A percentile compares a stretch with the other conserved stretches of the same genome.
phyloP scores from a whole-genome alignment of 1,140 invertebrate genomes.

The Listronotus oregonensis region DNA sequence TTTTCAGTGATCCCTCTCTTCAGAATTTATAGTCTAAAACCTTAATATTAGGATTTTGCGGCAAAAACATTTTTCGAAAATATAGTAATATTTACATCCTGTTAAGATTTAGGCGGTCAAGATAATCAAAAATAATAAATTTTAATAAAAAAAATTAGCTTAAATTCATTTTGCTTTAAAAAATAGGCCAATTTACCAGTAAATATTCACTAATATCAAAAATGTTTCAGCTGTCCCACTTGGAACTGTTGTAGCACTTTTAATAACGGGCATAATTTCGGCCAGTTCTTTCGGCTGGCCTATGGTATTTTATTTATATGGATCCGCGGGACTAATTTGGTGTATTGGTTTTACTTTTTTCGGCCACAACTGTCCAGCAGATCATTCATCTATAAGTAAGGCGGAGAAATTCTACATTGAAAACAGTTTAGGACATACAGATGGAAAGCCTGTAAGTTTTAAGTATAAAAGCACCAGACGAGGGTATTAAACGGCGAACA shows the following conservation, averaged over 20 bases:
- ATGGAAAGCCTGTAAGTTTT: conserved; percentile 47
- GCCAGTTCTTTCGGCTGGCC: conserved; percentile 73
- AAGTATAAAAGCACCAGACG: too few relatives aligned
- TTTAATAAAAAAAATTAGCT: too few relatives aligned
- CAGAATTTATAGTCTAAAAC: too few relatives aligned
- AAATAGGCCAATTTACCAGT: too few relatives aligned
- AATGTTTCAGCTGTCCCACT: conserved; percentile 64
- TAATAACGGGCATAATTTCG: conserved; percentile 70
- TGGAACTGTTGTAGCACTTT: conserved; percentile 75
- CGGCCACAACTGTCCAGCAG: conserved; percentile 69
- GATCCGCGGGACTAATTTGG: conserved; percentile 66
- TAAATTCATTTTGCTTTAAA: too few relatives aligned
- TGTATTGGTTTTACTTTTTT: conserved; percentile 65
- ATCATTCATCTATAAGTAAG: conserved; percentile 63
- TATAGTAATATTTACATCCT: too few relatives aligned
- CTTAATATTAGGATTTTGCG: too few relatives aligned
- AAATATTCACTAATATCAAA: too few relatives aligned
- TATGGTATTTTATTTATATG: conserved; percentile 78
- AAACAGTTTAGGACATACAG: conserved; percentile 36
- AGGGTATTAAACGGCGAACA: background rate
- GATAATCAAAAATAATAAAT: too few relatives aligned
- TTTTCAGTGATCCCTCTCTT: too few relatives aligned
- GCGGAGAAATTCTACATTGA: conserved; percentile 71
- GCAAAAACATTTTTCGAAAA: too few relatives aligned
- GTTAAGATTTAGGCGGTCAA: too few relatives aligned